Percentiles rank a stretch among this genome's conserved stretches.
phyloP scores from a whole-genome alignment of 35 echinoderm and acorn worm species.

The Holothuria glaberrima region DNA sequence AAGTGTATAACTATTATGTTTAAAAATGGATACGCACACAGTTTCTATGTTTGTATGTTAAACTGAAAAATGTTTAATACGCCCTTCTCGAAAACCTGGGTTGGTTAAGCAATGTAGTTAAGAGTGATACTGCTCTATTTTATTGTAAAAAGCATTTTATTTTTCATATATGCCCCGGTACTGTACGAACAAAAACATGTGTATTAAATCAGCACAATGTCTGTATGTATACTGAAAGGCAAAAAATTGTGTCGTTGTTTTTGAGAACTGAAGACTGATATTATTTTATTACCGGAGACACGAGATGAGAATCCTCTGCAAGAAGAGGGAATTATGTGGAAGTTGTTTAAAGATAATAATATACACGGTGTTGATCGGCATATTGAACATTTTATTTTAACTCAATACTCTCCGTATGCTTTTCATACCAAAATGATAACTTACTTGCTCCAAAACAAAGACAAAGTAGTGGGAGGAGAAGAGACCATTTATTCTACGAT shows the following conservation, averaged over 20 bases:
- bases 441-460: background rate
- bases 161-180: background rate
- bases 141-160: conserved; percentile 5
- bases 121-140: background rate
- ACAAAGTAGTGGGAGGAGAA: background rate
- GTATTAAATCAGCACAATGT: background rate
- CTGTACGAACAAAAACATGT: background rate
- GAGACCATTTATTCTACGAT: background rate
- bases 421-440: background rate
- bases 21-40: background rate
- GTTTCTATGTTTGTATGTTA: background rate
- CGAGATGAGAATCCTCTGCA: background rate
- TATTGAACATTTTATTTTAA: background rate
- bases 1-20: too few species aligned
- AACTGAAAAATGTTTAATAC: background rate
- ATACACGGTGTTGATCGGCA: background rate
- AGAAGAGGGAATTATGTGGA: background rate
- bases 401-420: background rate
- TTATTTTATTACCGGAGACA: background rate
- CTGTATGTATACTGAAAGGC: background rate
- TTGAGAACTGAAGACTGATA: background rate
- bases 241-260: background rate
- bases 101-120: background rate
- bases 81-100: background rate
- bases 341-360: background rate